Evolutionary conservation across 2,113 vertebrate species (phyloP), one percentile per base, ranked within the genome.

Genomic region (Actinemys pallida): DNA sequence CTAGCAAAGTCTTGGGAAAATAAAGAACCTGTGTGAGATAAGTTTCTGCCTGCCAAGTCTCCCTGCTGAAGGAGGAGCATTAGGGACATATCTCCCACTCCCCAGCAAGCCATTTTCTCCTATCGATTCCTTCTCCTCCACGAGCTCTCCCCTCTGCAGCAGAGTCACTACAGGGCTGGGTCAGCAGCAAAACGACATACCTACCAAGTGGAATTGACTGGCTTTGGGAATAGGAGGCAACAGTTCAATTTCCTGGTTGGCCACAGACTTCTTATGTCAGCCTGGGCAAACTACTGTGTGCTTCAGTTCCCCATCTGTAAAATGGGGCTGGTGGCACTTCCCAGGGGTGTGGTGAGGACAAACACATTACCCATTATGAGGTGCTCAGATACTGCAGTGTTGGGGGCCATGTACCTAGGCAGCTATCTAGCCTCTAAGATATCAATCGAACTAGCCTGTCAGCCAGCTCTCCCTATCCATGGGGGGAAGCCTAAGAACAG

Each of bases 1-100:
- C 85, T 92, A 87, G 92, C 42, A 1, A 72, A 88, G 95, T 87
- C 93, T 95, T 90, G 95, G 92, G 95, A 94, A 95, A 95, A 95
- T 82, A 92, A 88, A 87, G 93, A 94, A 91, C 80, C 92, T 54
- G 84, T 8, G 1, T 35, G 90, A 90, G 96, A 90, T 59, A 87
- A 53, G 56, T 57, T 84, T 92, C 93, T 87, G 53, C 79, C 95
- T 84, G 91, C 3, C 88, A 78, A 87, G 83, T 88, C 95, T 91
- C 97, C 92, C 88, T 89, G 88, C 65, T 0, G 83, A 79, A 20
- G 2, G 88, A 1, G 47, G 49, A 4, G 22, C 0, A 0, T 81
- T 35, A 6, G 91, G 87, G 85, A 94, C 80, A 82, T 29, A 87
- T 95, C 92, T 97, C 94, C 96, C 53, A 17, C 92, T 88, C 90